Evolutionary conservation across 2,888 invertebrate genomes (phyloP).

Genomic region (Patella pellucida): DNA sequence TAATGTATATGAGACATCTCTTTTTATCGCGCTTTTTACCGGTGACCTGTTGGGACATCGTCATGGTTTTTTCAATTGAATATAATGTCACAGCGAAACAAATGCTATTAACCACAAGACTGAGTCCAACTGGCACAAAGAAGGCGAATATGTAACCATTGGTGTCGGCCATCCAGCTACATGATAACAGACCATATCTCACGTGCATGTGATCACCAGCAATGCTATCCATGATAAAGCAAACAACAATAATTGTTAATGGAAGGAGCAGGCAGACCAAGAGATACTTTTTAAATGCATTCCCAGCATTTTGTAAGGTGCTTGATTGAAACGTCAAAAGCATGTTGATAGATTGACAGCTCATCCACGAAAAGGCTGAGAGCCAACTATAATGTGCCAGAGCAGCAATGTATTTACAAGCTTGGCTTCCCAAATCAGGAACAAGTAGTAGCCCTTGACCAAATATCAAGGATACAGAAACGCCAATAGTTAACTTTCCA

Average conservation of each 20-base stretch:
- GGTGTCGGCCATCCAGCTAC: conserved; percentile 20
- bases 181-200: conserved; percentile 19
- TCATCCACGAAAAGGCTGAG: conserved; percentile 29
- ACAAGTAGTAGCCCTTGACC: conserved; percentile 27
- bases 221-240: neutral
- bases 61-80: conserved; percentile 4
- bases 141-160: conserved; percentile 20
- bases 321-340: conserved; percentile 17
- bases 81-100: conserved; percentile 31
- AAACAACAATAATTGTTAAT: neutral
- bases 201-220: neutral
- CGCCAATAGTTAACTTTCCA: conserved; percentile 26
- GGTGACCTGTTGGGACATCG: neutral
- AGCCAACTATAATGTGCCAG: conserved; percentile 26
- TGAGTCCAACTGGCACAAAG: conserved; percentile 29
- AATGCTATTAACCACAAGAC: conserved; percentile 26
- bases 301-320: neutral
- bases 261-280: neutral
- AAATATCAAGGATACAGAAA: conserved; percentile 22
- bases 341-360: conserved; percentile 23
- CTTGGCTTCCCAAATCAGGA: conserved; percentile 1
- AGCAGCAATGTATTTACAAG: conserved; percentile 22
- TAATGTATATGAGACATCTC: conserved; percentile 25
- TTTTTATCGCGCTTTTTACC: conserved; percentile 11
- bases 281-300: neutral